phyloP scores from a whole-genome alignment of 1,140 invertebrate species.

The Hyposmocoma kahamanoa region DNA sequence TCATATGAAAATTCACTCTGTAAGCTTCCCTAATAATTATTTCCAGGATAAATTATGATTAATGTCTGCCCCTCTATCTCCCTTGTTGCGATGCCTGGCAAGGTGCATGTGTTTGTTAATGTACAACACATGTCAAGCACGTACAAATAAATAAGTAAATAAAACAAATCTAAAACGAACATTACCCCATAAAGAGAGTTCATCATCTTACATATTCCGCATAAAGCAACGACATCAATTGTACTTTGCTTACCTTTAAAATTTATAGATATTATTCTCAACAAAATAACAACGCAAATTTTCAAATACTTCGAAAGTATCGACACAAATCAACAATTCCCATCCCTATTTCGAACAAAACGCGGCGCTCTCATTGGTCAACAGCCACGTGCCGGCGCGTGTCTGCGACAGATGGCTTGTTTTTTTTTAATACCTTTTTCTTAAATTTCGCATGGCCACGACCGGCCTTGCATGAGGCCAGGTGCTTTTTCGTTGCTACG shows the following conservation, averaged over 20 bases:
- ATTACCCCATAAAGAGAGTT: not conserved
- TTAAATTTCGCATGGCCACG: not conserved
- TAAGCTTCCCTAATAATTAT: too few relatives aligned
- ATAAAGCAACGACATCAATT: not conserved
- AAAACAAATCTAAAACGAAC: not conserved
- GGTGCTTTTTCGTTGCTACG: too few relatives aligned
- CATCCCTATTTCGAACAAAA: not conserved
- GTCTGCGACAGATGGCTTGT: not conserved
- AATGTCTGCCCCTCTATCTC: too few relatives aligned
- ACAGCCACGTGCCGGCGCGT: not conserved
- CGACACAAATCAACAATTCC: not conserved
- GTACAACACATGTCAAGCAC: too few relatives aligned
- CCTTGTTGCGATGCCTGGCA: too few relatives aligned
- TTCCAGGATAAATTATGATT: too few relatives aligned
- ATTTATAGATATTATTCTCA: too few relatives aligned
- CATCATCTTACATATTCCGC: not conserved
- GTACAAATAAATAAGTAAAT: too few relatives aligned
- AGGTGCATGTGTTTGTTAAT: too few relatives aligned
- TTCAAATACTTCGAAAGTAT: not conserved
- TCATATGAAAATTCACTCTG: too few relatives aligned
- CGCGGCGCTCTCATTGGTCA: not conserved
- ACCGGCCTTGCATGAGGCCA: not conserved
- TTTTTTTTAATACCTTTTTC: not conserved
- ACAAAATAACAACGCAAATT: not conserved
- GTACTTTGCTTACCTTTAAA: not conserved